Evolutionary conservation across 2,888 invertebrate species (phyloP).

Genomic region (Linnaemya tessellans): DNA sequence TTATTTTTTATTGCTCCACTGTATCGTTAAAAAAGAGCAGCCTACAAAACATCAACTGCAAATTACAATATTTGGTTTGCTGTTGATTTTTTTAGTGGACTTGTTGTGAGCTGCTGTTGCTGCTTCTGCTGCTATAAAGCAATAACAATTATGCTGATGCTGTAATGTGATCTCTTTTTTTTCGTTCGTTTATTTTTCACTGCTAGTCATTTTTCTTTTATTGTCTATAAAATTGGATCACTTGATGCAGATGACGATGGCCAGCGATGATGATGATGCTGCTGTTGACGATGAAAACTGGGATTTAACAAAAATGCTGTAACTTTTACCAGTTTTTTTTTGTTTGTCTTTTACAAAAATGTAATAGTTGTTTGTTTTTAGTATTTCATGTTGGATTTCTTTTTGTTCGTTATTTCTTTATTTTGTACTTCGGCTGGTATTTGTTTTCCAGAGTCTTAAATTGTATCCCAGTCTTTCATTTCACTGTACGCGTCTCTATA

Average conservation of each 20-base stretch:
- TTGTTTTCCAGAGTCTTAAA: constrained; percentile 18
- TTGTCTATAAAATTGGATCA: constrained; percentile 58
- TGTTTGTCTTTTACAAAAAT: constrained; percentile 27
- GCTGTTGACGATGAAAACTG: constrained; percentile 44
- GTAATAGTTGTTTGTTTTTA: constrained; percentile 47
- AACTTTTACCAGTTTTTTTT: constrained; percentile 50
- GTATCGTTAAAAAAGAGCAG: constrained; percentile 29
- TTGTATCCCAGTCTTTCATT: constrained; percentile 42
- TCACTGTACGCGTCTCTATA: constrained; percentile 37
- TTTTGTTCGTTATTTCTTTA: constrained; percentile 20
- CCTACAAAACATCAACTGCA: background rate
- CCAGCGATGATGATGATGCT: constrained; percentile 38
- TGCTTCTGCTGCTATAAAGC: constrained; percentile 32
- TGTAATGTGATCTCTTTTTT: constrained; percentile 57
- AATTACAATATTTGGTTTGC: constrained; percentile 24
- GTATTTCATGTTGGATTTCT: constrained; percentile 27
- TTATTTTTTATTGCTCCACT: background rate
- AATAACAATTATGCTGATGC: constrained; percentile 68
- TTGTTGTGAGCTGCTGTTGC: background rate
- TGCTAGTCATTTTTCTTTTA: constrained; percentile 13
- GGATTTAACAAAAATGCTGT: constrained; percentile 47
- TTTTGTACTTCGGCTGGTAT: constrained; percentile 6
- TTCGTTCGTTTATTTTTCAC: constrained; percentile 10
- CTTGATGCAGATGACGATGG: constrained; percentile 53
- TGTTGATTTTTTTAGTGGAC: background rate